Evolutionary conservation across 2,797 vertebrate genomes (phyloP).

Genomic region (Synaphobranchus kaupii): DNA sequence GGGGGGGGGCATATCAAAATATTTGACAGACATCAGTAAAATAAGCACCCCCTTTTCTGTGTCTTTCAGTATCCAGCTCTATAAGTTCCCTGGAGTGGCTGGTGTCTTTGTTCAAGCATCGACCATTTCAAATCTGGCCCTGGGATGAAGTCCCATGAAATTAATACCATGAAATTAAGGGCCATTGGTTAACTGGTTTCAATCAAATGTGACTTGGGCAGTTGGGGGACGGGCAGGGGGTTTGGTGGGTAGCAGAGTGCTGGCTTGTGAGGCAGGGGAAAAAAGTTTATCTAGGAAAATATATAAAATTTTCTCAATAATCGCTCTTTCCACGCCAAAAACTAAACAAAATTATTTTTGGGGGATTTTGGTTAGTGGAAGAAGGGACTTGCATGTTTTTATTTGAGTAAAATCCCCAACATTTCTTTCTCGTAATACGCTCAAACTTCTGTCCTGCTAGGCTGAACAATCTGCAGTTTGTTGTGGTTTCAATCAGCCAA

Average conservation of each 20-base stretch:
- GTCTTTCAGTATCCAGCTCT: constrained; percentile 84
- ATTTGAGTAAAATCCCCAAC: background rate
- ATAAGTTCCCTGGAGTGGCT: constrained; percentile 82
- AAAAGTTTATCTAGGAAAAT: constrained; percentile 23
- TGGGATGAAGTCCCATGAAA: constrained; percentile 87
- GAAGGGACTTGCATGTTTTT: background rate
- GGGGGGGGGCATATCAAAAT: constrained; percentile 90
- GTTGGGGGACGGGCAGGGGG: constrained; percentile 55
- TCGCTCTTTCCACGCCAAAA: background rate
- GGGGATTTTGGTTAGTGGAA: constrained; percentile 25
- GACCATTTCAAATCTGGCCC: constrained; percentile 89
- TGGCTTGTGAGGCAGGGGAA: background rate
- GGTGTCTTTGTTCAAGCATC: constrained; percentile 85
- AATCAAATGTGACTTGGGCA: constrained; percentile 85
- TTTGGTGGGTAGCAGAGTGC: constrained; percentile 32
- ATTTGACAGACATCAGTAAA: constrained; percentile 98
- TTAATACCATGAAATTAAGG: constrained; percentile 91
- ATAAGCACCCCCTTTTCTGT: constrained; percentile 72
- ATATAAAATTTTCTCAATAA: constrained; percentile 21
- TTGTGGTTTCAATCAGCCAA: background rate
- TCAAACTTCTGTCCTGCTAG: background rate
- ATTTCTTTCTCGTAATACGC: background rate
- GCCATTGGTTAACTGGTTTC: constrained; percentile 90
- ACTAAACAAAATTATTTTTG: background rate
- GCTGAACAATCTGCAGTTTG: background rate